phyloP scores from a whole-genome alignment of 2,113 vertebrate genomes.

The Spermophilus dauricus region DNA sequence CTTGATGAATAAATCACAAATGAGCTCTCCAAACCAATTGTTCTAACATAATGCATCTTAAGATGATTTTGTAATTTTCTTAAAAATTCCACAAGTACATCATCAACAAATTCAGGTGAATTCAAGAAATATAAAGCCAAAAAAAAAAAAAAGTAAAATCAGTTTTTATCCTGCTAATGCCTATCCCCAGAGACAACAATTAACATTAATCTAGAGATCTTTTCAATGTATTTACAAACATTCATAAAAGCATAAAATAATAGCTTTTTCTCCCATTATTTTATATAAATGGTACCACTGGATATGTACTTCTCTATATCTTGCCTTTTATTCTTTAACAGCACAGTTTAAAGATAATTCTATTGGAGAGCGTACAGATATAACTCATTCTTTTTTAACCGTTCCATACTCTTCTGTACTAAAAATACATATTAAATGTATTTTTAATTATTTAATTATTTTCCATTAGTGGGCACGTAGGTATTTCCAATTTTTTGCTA shows the following conservation, averaged over 20 bases:
- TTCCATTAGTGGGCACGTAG: neutral
- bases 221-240: neutral
- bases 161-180: neutral
- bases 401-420: neutral
- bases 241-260: neutral
- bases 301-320: neutral
- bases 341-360: neutral
- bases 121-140: slow-evolving; percentile 9
- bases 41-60: neutral
- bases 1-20: neutral
- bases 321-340: slow-evolving; percentile 36
- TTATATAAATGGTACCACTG: neutral
- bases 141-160: neutral
- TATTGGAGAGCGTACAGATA: neutral
- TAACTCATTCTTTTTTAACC: slow-evolving; percentile 4
- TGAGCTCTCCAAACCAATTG: neutral
- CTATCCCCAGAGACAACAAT: neutral
- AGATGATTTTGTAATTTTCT: slow-evolving; percentile 13
- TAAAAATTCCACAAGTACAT: slow-evolving; percentile 5
- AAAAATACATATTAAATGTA: slow-evolving; percentile 31
- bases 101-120: neutral
- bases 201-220: neutral
- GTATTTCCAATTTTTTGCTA: neutral
- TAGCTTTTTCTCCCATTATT: neutral
- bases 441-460: slow-evolving; percentile 41